A percentile compares a stretch with the other conserved stretches of the same genome.
These are phyloP conservation scores for Aphelocoma californica DNA, from an alignment of 2,797 vertebrate species.

Conservation along the genomic window DNA sequence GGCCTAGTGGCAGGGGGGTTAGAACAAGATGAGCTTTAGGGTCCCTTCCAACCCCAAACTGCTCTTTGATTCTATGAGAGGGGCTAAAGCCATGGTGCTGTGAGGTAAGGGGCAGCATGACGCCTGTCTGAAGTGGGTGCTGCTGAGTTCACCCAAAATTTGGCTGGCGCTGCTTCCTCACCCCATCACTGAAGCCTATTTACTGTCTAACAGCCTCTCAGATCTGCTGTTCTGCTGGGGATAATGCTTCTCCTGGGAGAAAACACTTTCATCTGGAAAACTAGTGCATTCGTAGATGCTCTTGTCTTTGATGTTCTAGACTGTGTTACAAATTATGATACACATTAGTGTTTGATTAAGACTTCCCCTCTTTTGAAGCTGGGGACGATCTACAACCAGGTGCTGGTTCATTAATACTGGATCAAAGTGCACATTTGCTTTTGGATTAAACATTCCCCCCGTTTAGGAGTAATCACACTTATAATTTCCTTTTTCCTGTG, in stretches of 20 bases:
- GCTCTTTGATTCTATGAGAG: not conserved
- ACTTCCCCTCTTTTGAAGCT: constrained; percentile 63
- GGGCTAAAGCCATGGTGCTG: not conserved
- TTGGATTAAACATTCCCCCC: constrained; percentile 56
- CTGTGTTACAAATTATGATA: constrained; percentile 64
- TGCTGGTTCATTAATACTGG: constrained; percentile 64
- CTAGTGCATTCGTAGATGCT: constrained; percentile 9
- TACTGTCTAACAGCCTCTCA: constrained; percentile 44
- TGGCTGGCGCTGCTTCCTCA: not conserved
- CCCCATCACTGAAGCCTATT: not conserved
- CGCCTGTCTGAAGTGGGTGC: not conserved
- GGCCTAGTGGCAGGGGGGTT: too few species aligned
- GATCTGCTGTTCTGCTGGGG: constrained; percentile 49
- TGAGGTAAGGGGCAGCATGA: not conserved
- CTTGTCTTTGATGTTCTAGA: constrained; percentile 63
- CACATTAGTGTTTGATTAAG: constrained; percentile 66
- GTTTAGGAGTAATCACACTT: constrained; percentile 54
- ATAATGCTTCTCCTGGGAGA: constrained; percentile 61
- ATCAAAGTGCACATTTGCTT: constrained; percentile 63
- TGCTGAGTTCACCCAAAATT: not conserved
- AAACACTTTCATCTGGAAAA: constrained; percentile 67
- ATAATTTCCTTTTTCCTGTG: constrained; percentile 53
- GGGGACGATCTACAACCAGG: constrained; percentile 37
- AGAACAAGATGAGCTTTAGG: not conserved
- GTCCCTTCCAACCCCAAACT: not conserved